Base-by-base conservation (phyloP, 2,113 vertebrate species). In the Pomatostomus ruficeps region DNA sequence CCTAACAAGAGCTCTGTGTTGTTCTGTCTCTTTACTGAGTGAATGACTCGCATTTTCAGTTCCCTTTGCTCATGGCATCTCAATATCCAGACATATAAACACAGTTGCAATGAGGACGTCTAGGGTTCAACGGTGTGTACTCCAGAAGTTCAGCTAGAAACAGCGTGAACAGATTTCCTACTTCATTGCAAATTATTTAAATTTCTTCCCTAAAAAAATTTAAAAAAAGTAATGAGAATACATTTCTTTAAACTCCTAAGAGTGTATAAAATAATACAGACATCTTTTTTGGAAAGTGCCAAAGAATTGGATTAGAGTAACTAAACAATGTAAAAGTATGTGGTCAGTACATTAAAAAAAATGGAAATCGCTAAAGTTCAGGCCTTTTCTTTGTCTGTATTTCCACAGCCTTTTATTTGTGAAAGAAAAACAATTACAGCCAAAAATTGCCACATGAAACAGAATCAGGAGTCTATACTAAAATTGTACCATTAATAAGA, bases 351-450 rank as follows among this genome's bases (percentile, higher is more conserved):
- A 45, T 8, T 1, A 15, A 57, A 31, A 38, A 72, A 63, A 52
- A 12, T 1, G 2, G 4, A 79, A 67, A 77, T 9, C 0, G 0
- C 4, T 51, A 0, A 57, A 57, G 8, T 42, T 71, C 29, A 46
- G 25, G 14, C 2, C 28, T 35, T 65, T 33, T 13, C 36, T 61
- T 36, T 24, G 14, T 42, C 18, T 57, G 83, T 77, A 35, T 77
- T 93, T 82, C 11, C 28, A 40, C 11, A 5, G 24, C 18, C 18
- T 91, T 86, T 52, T 7, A n/a, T 93, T 79, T 42, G 7, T 7
- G 12, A 63, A 91, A 89, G 45, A 9, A 78, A 91, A 74, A 13
- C 2, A 28, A 58, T n/a, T 52, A 58, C 4, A 45, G 16, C 2
- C 16, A 78, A 82, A 82, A 81, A 40, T 45, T 58, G 40, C 6